Conservation (phyloP, 2,113 vertebrate genomes). For the Progne subis region DNA sequence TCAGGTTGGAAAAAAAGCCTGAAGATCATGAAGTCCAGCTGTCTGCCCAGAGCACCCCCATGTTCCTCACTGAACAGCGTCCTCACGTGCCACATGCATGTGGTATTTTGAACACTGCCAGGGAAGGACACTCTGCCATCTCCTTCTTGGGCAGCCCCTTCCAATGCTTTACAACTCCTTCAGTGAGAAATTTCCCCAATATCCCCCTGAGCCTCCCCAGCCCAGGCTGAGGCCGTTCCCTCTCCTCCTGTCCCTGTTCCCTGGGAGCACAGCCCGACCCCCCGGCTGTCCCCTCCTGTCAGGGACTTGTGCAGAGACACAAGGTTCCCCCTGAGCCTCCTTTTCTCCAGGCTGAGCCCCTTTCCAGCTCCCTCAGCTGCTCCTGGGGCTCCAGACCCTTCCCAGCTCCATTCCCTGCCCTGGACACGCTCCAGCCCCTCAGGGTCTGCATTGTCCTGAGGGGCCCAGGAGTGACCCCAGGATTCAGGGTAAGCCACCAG, state of each 20-base stretch:
- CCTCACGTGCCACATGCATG: neutral
- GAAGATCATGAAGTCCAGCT: neutral
- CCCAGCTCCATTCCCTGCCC: neutral
- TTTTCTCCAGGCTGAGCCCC: neutral
- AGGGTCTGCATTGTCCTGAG: rapidly evolving
- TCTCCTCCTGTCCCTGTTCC: neutral
- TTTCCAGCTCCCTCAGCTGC: neutral
- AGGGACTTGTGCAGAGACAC: neutral
- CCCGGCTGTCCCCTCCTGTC: neutral
- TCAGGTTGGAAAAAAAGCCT: neutral
- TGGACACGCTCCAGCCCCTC: neutral
- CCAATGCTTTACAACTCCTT: neutral
- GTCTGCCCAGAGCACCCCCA: neutral
- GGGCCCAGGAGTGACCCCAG: neutral
- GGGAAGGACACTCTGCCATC: neutral
- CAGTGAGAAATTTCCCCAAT: rapidly evolving
- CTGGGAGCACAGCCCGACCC: neutral
- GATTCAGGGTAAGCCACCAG: neutral
- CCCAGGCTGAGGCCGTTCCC: neutral
- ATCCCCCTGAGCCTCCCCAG: rapidly evolving
- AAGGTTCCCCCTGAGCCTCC: neutral
- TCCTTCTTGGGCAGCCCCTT: neutral
- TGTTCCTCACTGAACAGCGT: neutral
- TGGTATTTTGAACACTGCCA: neutral
- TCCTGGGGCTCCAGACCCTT: neutral